Conservation (phyloP, 2,113 vertebrate genomes). For the Edolisoma coerulescens region DNA sequence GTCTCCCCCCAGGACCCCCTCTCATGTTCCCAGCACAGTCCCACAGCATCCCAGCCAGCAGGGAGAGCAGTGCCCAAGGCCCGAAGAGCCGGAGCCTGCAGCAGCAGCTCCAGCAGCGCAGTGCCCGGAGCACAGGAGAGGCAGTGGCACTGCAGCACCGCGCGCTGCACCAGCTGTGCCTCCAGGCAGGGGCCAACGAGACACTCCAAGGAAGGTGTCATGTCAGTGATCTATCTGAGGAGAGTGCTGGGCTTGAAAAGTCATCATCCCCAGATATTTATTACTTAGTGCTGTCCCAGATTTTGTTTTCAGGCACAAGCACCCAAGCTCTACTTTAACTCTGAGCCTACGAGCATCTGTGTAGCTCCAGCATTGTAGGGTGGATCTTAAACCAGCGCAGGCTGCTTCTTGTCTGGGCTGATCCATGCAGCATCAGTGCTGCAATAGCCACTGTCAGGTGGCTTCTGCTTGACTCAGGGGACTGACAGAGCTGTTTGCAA, state of each 20-base stretch:
- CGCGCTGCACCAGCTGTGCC: fast-evolving
- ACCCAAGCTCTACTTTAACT: background rate
- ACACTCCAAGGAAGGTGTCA: background rate
- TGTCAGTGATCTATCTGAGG: background rate
- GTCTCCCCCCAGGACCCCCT: fast-evolving
- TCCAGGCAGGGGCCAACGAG: background rate
- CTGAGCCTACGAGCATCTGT: background rate
- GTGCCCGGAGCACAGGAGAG: fast-evolving
- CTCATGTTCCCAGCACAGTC: background rate
- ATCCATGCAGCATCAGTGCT: background rate
- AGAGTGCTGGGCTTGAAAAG: background rate
- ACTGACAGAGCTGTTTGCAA: background rate
- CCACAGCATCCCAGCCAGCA: background rate
- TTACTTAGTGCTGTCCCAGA: background rate
- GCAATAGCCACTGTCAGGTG: background rate
- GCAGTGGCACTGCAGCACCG: background rate
- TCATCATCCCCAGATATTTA: background rate
- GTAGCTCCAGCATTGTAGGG: background rate
- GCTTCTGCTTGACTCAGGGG: background rate
- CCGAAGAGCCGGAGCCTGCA: background rate
- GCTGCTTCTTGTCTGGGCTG: background rate
- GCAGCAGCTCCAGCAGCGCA: fast-evolving
- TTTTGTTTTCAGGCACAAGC: background rate
- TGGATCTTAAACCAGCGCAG: background rate
- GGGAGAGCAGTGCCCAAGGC: background rate